Evolutionary conservation across 2,797 vertebrate genomes (phyloP).

Genomic region (Fistularia tabacaria): DNA sequence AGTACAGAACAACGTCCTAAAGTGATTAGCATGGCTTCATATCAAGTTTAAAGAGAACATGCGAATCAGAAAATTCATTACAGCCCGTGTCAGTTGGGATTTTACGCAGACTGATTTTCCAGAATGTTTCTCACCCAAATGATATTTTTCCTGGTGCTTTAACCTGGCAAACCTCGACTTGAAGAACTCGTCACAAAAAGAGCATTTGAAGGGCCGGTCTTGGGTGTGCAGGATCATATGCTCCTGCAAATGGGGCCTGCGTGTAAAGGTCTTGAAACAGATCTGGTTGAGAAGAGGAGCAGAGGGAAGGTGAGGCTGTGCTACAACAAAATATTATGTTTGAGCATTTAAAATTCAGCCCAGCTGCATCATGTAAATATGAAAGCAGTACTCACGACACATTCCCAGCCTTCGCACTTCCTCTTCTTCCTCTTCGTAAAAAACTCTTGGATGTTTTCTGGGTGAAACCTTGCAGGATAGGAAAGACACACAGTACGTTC

Average conservation of each 20-base stretch:
- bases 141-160: slow-evolving; percentile 97
- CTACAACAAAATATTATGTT: too few species aligned
- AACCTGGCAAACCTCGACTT: slow-evolving; percentile 93
- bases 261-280: slow-evolving; percentile 94
- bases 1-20: too few species aligned
- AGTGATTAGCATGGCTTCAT: too few species aligned
- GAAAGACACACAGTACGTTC: neutral
- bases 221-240: slow-evolving; percentile 98
- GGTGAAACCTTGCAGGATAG: slow-evolving; percentile 84
- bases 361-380: neutral
- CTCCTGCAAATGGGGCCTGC: slow-evolving; percentile 92
- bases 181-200: slow-evolving; percentile 95
- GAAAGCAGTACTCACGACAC: slow-evolving; percentile 80
- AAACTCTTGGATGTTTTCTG: slow-evolving; percentile 92
- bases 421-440: slow-evolving; percentile 88
- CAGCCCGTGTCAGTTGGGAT: too few species aligned
- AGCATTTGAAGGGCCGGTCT: slow-evolving; percentile 95
- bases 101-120: too few species aligned
- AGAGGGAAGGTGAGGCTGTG: neutral
- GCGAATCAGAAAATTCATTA: too few species aligned
- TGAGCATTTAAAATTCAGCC: neutral
- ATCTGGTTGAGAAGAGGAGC: slow-evolving; percentile 70
- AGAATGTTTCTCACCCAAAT: slow-evolving; percentile 83
- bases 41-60: too few species aligned
- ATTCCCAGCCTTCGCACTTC: slow-evolving; percentile 96